A percentile compares a stretch with the other conserved stretches of the same genome.
phyloP scores from a whole-genome alignment of 2,113 vertebrate genomes.

The Odocoileus hemionus region DNA sequence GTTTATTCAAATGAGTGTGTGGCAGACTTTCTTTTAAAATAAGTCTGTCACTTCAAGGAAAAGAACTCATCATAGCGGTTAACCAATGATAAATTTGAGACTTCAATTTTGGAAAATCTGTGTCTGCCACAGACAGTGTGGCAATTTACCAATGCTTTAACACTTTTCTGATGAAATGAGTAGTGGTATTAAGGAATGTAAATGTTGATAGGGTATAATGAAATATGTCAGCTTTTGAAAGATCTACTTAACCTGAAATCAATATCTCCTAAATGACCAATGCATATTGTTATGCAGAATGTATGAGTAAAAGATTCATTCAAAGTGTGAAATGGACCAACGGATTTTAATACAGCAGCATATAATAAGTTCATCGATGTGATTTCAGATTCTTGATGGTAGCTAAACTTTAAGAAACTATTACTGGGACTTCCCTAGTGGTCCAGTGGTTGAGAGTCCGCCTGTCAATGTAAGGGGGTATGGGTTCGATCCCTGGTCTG shows the following conservation, averaged over 20 bases:
- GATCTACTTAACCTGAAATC: not conserved
- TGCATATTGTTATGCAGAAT: not conserved
- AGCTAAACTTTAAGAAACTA: not conserved
- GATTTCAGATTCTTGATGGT: not conserved
- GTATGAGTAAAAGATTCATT: not conserved
- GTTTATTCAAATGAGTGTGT: not conserved
- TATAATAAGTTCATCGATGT: not conserved
- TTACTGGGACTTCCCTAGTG: not conserved
- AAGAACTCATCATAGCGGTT: not conserved
- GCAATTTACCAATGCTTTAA: not conserved
- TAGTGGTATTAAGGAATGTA: not conserved
- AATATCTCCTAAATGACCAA: not conserved
- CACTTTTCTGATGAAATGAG: not conserved
- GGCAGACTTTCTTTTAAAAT: not conserved
- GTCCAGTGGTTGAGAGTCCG: not conserved
- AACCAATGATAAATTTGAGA: not conserved
- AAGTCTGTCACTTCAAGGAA: not conserved
- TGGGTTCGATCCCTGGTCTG: not conserved
- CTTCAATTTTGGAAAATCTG: not conserved
- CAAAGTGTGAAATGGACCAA: not conserved
- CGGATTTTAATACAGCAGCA: not conserved
- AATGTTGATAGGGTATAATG: not conserved
- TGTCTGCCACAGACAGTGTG: not conserved
- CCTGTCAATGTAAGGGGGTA: not conserved
- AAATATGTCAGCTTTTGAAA: conserved; percentile 17